Evolutionary conservation across 2,797 vertebrate genomes (phyloP).

Genomic region (Manis pentadactyla): DNA sequence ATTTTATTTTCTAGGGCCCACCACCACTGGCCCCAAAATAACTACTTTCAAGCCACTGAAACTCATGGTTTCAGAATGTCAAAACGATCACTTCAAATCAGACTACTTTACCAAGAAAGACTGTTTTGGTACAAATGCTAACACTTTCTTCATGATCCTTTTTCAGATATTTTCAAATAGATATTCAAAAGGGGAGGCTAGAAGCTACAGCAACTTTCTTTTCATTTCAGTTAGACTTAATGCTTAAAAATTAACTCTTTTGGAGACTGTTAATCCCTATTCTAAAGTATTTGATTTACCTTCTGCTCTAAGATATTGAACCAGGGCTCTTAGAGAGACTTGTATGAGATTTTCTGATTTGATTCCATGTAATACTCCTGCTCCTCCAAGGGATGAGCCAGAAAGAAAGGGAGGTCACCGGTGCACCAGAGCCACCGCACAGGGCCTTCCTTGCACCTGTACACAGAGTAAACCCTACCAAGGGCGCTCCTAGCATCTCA

Average conservation of each 20-base stretch:
- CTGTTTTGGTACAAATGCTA: not conserved
- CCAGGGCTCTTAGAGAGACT: not conserved
- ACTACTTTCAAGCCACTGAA: not conserved
- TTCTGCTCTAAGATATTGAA: not conserved
- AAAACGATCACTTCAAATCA: conserved; percentile 20
- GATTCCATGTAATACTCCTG: not conserved
- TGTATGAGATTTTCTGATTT: not conserved
- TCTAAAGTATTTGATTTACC: not conserved
- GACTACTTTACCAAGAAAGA: not conserved
- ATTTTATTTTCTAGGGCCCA: not conserved
- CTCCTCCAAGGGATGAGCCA: not conserved
- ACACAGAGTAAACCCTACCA: not conserved
- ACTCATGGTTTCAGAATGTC: not conserved
- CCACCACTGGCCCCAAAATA: not conserved
- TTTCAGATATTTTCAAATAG: conserved; percentile 1
- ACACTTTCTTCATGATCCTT: not conserved
- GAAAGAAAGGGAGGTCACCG: not conserved
- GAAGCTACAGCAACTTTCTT: conserved; percentile 54
- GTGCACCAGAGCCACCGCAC: not conserved
- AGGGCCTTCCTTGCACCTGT: too few relatives aligned
- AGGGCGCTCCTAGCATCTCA: not conserved
- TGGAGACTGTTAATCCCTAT: not conserved
- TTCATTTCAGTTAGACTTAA: conserved; percentile 28
- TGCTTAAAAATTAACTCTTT: not conserved
- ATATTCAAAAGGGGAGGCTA: not conserved